Evolutionary conservation across 2,797 vertebrate species (phyloP), one percentile per base, ranked within the genome.

Genomic region (Tarsius wallacei): DNA sequence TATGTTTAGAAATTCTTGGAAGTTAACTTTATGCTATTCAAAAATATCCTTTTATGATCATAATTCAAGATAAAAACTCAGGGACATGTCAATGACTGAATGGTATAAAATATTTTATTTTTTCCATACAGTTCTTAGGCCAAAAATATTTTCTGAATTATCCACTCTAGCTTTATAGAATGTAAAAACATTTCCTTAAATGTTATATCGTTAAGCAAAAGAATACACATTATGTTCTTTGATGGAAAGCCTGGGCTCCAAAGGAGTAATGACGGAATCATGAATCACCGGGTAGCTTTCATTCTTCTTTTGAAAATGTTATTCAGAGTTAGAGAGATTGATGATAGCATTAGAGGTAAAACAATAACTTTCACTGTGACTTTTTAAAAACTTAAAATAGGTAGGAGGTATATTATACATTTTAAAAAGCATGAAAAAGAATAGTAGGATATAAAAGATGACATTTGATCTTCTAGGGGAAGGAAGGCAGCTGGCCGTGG

Each of bases 211-310:
- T 96, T 82, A 95, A 94, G 80, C 28, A 16, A 80, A 92, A 66
- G 66, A 90, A 68, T 42, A 22, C 7, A 55, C 84, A 82, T 89
- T 73, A 51, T 78, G 51, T 86, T 97, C 59, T 90, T 42, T 83
- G 92, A 93, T n/a, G 83, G 77, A 87, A 77, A 85, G n/a, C 31
- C 74, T 19, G 26, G 63, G 28, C 36, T 96, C 14, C 33, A 15
- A 83, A 86, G 51, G 31, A 49, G 71, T 55, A 11, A 70, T 64
- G 86, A 95, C 33, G 28, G 78, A 86, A 81, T 26, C 78, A 49
- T 90, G 97, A 96, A 71, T 96, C 97, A 97, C 74, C 7, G 15
- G 26, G 66, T 28, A 13, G 49, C 33, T 70, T 76, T 81, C 95
- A 87, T 66, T 91, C 74, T 77, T 51, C 86, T 84, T 61, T 21